A percentile compares a stretch with the other conserved stretches of the same genome.
Conservation (phyloP, 2,888 invertebrate species). For the Eilema griseolum region DNA sequence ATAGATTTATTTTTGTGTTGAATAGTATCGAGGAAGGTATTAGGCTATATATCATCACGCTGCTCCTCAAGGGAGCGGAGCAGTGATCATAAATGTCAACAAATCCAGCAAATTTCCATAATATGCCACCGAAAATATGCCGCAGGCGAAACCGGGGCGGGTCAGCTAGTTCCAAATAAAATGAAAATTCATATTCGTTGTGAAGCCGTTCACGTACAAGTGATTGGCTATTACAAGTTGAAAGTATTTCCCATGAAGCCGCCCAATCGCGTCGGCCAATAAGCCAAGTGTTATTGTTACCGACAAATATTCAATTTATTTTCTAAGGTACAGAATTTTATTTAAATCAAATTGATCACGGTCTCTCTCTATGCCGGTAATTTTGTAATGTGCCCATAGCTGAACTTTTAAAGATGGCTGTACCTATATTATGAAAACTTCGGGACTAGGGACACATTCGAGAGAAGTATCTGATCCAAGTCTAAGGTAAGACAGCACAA, state of each 20-base stretch:
- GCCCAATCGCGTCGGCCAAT: neutral
- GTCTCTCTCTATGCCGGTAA: neutral
- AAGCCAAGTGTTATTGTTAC: neutral
- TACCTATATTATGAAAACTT: no score
- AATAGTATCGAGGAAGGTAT: no score
- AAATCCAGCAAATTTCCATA: no score
- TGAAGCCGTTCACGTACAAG: neutral
- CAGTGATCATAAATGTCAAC: no score
- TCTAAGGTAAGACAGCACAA: no score
- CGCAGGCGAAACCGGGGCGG: no score
- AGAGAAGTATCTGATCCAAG: no score
- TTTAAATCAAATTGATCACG: neutral
- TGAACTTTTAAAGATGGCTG: neutral
- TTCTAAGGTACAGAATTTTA: neutral
- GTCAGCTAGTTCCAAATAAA: neutral
- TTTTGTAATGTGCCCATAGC: neutral
- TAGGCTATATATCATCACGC: no score
- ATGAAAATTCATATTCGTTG: neutral
- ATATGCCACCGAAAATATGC: no score
- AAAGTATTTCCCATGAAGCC: neutral
- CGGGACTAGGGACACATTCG: no score
- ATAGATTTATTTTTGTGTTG: no score
- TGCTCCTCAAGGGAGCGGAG: no score
- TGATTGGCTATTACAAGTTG: neutral
- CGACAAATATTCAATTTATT: neutral